These are phyloP conservation scores for Automeris io DNA, from an alignment of 2,888 invertebrate species.

Conservation along the genomic window DNA sequence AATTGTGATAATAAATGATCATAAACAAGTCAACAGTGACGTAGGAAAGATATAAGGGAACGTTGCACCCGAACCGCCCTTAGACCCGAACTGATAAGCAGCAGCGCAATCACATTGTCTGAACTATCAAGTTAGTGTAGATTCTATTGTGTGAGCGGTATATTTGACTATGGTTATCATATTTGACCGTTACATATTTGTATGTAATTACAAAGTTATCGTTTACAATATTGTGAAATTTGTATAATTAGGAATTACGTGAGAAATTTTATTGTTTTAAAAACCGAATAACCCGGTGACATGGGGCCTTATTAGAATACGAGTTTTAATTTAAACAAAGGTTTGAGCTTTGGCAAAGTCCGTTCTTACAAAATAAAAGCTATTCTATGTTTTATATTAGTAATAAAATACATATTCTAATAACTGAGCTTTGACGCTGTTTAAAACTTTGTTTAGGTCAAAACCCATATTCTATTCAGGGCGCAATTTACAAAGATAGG, in stretches of 20 bases:
- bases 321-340: too few species aligned
- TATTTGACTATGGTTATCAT: slow-evolving; percentile 15
- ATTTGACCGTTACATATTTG: slow-evolving; percentile 12
- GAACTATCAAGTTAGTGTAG: slow-evolving; percentile 31
- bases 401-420: too few species aligned
- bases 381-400: too few species aligned
- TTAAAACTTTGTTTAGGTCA: too few species aligned
- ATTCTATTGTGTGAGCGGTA: slow-evolving; percentile 22
- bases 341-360: too few species aligned
- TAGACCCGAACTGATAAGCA: slow-evolving; percentile 45
- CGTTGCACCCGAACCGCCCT: slow-evolving; percentile 57
- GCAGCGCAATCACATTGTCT: slow-evolving; percentile 30
- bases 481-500: background rate
- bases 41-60: slow-evolving; percentile 48
- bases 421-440: too few species aligned
- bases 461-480: too few species aligned
- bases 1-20: slow-evolving; percentile 50
- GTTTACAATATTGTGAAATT: slow-evolving; percentile 4
- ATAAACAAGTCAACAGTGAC: slow-evolving; percentile 63
- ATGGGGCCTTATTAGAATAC: background rate
- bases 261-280: background rate
- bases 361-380: too few species aligned
- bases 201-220: slow-evolving; percentile 12
- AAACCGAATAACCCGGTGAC: background rate
- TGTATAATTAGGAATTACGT: background rate